Evolutionary conservation across 2,797 vertebrate species (phyloP).

Genomic region (Bucorvus abyssinicus): DNA sequence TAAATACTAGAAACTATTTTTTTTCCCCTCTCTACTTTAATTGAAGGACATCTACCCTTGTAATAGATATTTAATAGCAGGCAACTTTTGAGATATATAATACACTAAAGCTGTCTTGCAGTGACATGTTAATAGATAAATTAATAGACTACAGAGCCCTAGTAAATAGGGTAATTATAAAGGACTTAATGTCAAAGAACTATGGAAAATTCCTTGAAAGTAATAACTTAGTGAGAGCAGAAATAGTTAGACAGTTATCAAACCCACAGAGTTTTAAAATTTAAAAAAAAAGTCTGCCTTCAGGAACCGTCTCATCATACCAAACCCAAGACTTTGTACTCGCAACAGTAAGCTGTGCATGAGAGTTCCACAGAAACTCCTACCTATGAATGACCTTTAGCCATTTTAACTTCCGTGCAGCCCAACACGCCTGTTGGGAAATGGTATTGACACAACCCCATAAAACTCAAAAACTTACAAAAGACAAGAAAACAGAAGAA

Average conservation of each 20-base stretch:
- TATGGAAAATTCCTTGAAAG: background rate
- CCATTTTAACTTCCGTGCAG: background rate
- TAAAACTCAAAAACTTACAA: background rate
- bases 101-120: background rate
- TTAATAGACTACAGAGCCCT: background rate
- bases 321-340: background rate
- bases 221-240: background rate
- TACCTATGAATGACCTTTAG: background rate
- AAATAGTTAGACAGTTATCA: background rate
- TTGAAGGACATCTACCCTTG: background rate
- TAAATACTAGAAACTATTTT: background rate
- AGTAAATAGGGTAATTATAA: background rate
- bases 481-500: background rate
- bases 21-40: background rate
- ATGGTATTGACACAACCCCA: background rate
- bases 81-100: background rate
- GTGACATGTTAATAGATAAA: background rate
- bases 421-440: background rate
- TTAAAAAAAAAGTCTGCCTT: background rate
- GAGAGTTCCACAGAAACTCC: background rate
- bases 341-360: accelerated
- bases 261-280: background rate
- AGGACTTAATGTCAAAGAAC: background rate
- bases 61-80: background rate
- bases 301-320: background rate